Evolutionary conservation across 1,140 invertebrate genomes (phyloP).

Genomic region (Penaeus japonicus): DNA sequence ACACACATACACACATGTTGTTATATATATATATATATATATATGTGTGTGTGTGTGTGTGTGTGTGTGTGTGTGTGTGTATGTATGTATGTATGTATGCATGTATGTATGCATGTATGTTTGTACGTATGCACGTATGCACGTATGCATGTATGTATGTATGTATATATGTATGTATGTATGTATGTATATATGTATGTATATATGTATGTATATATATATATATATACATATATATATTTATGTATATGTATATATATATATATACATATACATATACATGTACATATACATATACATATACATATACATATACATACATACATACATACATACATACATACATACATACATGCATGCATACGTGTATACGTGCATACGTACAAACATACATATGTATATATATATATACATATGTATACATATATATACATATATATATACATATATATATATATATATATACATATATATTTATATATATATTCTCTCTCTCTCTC

Average conservation of each 20-base stretch:
- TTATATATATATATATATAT: neutral
- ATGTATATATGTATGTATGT: slow-evolving; percentile 18
- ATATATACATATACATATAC: neutral
- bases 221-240: slow-evolving; percentile 1
- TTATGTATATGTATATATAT: neutral
- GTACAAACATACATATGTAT: neutral
- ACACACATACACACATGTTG: neutral
- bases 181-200: neutral
- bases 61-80: neutral
- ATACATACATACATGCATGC: neutral
- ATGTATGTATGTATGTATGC: neutral
- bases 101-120: neutral
- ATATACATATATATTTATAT: neutral
- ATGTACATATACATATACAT: neutral
- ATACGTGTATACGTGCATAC: neutral
- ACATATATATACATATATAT: slow-evolving; percentile 6
- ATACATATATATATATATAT: slow-evolving; percentile 4
- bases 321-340: neutral
- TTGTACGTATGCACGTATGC: neutral
- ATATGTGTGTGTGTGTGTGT: neutral
- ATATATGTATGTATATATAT: no score
- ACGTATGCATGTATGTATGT: slow-evolving; percentile 5
- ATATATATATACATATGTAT: neutral
- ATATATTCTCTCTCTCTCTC: neutral
- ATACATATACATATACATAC: neutral